phyloP scores from a whole-genome alignment of 2,797 vertebrate genomes.

The Rallus crepitans region DNA sequence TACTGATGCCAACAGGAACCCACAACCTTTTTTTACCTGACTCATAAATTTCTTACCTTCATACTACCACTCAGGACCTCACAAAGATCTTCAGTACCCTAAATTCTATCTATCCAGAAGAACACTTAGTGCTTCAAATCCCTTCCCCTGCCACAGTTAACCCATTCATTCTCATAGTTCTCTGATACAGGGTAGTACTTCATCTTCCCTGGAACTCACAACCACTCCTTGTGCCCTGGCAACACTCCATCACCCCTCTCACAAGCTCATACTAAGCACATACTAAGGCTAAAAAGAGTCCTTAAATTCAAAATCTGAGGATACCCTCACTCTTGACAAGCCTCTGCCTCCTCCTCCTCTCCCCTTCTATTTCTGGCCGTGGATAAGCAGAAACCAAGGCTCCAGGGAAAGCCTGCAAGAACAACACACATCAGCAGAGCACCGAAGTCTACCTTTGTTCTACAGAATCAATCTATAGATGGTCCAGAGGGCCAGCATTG shows the following conservation, averaged over 20 bases:
- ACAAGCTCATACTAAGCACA: background rate
- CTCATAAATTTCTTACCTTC: background rate
- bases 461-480: background rate
- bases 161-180: background rate
- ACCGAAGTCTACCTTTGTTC: background rate
- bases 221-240: background rate
- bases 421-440: background rate
- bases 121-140: background rate
- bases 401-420: background rate
- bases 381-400: background rate
- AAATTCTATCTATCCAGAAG: background rate
- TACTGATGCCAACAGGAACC: background rate
- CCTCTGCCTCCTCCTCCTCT: background rate
- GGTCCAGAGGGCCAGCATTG: background rate
- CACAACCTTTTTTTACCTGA: background rate
- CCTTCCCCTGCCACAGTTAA: background rate
- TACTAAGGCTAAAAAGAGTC: background rate
- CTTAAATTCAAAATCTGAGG: background rate
- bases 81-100: background rate
- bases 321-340: background rate
- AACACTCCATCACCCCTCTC: background rate
- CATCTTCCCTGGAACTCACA: background rate
- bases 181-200: rapidly evolving
- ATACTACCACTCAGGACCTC: background rate
- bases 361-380: background rate